Percentiles rank a stretch among this genome's conserved stretches.
Evolutionary conservation across 2,797 vertebrate species (phyloP).

Genomic region (Cynodonichthys magdalenae): DNA sequence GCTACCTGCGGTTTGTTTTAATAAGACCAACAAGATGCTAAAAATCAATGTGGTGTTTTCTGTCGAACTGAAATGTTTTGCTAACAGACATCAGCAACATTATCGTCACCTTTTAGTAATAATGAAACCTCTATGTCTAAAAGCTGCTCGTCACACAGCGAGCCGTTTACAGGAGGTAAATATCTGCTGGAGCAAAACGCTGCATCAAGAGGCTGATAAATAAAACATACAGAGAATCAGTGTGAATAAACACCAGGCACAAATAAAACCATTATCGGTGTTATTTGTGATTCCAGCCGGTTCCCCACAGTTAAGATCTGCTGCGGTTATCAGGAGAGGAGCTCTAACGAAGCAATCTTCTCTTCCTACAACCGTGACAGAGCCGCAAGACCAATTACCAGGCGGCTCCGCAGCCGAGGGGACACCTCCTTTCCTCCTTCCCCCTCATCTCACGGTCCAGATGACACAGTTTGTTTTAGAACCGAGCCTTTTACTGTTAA

Average conservation of each 20-base stretch:
- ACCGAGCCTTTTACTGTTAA: slow-evolving; percentile 72
- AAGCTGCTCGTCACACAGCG: slow-evolving; percentile 23
- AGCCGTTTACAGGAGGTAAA: slow-evolving; percentile 50
- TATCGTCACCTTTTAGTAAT: no score
- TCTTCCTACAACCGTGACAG: slow-evolving; percentile 72
- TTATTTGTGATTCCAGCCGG: slow-evolving; percentile 61
- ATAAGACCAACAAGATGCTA: no score
- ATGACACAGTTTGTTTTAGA: slow-evolving; percentile 72
- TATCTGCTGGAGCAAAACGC: slow-evolving; percentile 24
- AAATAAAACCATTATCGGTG: slow-evolving; percentile 72
- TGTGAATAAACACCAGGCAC: slow-evolving; percentile 44
- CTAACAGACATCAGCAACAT: no score
- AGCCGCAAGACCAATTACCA: slow-evolving; percentile 79
- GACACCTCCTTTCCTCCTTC: slow-evolving; percentile 68
- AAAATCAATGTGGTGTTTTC: no score
- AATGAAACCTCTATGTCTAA: no score
- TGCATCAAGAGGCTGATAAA: slow-evolving; percentile 51
- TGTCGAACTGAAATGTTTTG: no score
- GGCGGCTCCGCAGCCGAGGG: slow-evolving; percentile 59
- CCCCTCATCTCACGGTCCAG: slow-evolving; percentile 63
- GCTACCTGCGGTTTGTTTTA: no score
- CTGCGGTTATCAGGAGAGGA: slow-evolving; percentile 74
- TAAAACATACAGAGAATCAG: slow-evolving; percentile 62
- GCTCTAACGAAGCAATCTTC: slow-evolving; percentile 84
- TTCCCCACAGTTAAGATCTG: slow-evolving; percentile 67